Evolutionary conservation across 1,140 invertebrate genomes (phyloP).

Genomic region (Cydia splendana): DNA sequence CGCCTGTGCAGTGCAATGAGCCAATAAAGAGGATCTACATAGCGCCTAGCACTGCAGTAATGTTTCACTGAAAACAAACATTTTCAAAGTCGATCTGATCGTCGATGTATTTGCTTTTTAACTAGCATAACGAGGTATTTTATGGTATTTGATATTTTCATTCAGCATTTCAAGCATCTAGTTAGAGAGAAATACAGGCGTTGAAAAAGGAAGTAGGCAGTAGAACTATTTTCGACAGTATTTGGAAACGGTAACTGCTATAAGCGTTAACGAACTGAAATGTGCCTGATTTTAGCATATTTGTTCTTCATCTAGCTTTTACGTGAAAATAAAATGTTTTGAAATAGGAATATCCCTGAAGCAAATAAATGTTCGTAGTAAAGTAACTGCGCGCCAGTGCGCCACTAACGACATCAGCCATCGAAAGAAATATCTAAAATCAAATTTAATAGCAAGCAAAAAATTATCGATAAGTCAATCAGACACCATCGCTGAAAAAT

Average conservation of each 20-base stretch:
- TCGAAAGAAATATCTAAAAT: neutral
- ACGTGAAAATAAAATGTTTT: neutral
- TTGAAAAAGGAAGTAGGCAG: neutral
- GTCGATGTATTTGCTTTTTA: constrained; percentile 13
- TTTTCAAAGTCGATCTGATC: constrained; percentile 17
- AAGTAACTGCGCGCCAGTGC: no score
- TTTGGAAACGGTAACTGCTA: neutral
- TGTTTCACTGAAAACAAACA: constrained; percentile 26
- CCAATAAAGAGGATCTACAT: constrained; percentile 47
- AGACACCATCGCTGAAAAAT: neutral
- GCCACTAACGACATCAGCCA: neutral
- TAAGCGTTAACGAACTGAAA: neutral
- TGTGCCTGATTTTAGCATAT: neutral
- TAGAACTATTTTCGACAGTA: neutral
- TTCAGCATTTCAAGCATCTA: neutral
- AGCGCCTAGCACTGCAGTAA: constrained; percentile 25
- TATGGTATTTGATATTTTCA: neutral
- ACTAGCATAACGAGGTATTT: constrained; percentile 16
- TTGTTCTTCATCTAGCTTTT: neutral
- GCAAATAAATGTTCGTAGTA: neutral
- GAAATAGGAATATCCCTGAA: neutral
- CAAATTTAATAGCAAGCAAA: constrained; percentile 3
- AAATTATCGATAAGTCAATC: constrained; percentile 8
- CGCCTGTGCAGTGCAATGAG: constrained; percentile 45
- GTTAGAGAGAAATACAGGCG: neutral